Percentiles rank a stretch among this genome's conserved stretches.
phyloP scores from a whole-genome alignment of 2,797 vertebrate genomes.

The Premnoplex brunnescens region DNA sequence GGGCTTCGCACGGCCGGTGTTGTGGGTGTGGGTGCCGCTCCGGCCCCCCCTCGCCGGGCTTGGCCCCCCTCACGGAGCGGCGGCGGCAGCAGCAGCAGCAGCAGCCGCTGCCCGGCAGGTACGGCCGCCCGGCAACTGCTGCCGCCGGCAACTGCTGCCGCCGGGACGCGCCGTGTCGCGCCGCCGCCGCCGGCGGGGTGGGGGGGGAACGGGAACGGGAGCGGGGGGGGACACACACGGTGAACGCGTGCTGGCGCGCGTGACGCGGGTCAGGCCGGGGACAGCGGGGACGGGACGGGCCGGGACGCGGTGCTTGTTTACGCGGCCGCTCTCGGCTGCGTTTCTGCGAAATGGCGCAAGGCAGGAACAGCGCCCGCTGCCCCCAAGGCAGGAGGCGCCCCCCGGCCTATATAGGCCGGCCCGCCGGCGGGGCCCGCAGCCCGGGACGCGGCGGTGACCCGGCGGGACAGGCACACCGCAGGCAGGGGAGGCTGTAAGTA shows the following conservation, averaged over 20 bases:
- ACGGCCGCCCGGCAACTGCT: neutral
- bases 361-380: neutral
- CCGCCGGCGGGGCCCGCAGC: neutral
- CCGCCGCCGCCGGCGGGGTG: no score
- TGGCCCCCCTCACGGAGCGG: no score
- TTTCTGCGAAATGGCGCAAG: slow-evolving; percentile 36
- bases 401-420: neutral
- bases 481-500: neutral
- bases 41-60: no score
- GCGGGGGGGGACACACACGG: rapidly evolving
- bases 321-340: neutral
- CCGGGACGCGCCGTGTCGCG: neutral
- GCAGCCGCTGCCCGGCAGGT: no score
- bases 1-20: neutral
- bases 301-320: neutral
- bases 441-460: neutral
- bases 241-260: neutral
- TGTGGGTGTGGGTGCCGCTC: neutral
- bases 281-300: neutral
- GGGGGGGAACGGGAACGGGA: neutral
- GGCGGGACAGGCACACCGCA: rapidly evolving
- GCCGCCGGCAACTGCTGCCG: no score
- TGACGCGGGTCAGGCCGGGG: neutral
- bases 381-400: neutral
- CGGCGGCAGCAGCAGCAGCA: no score